Evolutionary conservation across 2,113 vertebrate genomes (phyloP), one percentile per base, ranked within the genome.

Genomic region (Equus przewalskii): DNA sequence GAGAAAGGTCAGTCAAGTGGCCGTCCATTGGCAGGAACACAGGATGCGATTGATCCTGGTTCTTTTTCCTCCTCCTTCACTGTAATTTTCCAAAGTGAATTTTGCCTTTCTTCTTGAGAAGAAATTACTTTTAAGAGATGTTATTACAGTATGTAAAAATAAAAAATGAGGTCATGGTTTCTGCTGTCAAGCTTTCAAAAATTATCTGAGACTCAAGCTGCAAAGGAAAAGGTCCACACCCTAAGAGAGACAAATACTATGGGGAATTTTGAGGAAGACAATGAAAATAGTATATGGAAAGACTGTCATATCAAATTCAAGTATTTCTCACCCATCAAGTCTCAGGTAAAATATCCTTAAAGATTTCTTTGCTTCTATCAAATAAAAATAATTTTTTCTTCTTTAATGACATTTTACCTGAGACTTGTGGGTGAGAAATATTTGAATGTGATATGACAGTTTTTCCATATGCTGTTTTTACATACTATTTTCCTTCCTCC

Each of bases 351-450:
- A 81, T 91, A 78, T 14, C 54, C 69, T 3, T 69, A 54, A 91
- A 80, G 33, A 33, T 7, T n/a, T 73, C 16, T 76, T 80, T 58
- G 7, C 88, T 87, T 88, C 16, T 56, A 24, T 75, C 28, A 75
- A n/a, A 69, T 30, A 90, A 72, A 84, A 95, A 22, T 60, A n/a
- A 58, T 54, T 70, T 91, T 70, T 4, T 49, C 41, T 49, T 36
- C 51, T 70, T 92, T 33, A 92, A 6, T 72, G 49, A 28, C 62
- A 85, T 87, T 94, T 95, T 85, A 76, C 33, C 18, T 78, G 41
- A 24, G 46, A 86, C 28, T 78, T 67, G 11, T 76, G 22, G 6
- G 19, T 64, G 2, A 65, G 58, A 67, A 18, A 41, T 56, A 36
- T 36, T 69, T 83, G 9, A 80, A 75, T 80, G 80, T 28, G 22